Percentiles rank a stretch among this genome's conserved stretches.
Evolutionary conservation across 1,140 invertebrate genomes (phyloP).

Genomic region (Drosophila bocqueti): DNA sequence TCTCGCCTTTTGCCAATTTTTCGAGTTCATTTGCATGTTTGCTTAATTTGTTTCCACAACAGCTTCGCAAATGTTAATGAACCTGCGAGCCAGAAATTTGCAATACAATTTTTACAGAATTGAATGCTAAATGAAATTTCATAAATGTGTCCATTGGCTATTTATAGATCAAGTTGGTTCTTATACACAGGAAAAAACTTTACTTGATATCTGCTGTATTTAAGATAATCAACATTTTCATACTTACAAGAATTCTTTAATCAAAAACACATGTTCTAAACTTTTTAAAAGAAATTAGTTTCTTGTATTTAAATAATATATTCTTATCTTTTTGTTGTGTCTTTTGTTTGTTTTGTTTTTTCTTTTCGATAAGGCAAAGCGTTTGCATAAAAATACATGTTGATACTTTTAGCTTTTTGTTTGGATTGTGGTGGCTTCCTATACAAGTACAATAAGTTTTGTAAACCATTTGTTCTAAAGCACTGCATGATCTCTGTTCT

Average conservation of each 20-base stretch:
- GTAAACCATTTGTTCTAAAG: constrained; percentile 65
- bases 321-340: constrained; percentile 29
- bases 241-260: background rate
- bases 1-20: constrained; percentile 30
- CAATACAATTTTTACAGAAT: constrained; percentile 58
- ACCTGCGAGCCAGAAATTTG: constrained; percentile 53
- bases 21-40: constrained; percentile 71
- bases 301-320: constrained; percentile 60
- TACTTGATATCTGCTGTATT: too few relatives aligned
- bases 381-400: constrained; percentile 82
- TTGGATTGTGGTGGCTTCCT: constrained; percentile 43
- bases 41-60: constrained; percentile 73
- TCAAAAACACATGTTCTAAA: constrained; percentile 22
- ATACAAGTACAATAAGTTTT: constrained; percentile 62
- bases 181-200: background rate
- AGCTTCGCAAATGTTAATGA: constrained; percentile 74
- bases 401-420: constrained; percentile 43
- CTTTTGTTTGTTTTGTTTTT: constrained; percentile 29
- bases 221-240: background rate
- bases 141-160: constrained; percentile 36
- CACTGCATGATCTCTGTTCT: constrained; percentile 47
- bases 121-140: constrained; percentile 16
- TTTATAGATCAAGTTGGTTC: constrained; percentile 17
- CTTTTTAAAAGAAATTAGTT: constrained; percentile 51
- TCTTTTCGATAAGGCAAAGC: constrained; percentile 75